These are phyloP conservation scores for Beris morrisii DNA, from an alignment of 2,888 invertebrate genomes.

Conservation along the genomic window DNA sequence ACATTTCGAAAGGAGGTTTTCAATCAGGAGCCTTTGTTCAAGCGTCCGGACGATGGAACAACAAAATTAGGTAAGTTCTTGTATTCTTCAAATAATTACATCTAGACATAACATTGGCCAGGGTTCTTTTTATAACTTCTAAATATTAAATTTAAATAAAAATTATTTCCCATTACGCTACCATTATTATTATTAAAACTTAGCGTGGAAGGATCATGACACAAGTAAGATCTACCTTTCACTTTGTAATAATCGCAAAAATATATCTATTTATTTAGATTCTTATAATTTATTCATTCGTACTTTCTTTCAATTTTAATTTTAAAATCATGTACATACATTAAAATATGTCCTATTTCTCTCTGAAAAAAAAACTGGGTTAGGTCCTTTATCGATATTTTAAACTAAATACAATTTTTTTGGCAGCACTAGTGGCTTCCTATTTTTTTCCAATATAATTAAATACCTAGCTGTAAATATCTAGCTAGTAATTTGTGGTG, in stretches of 20 bases:
- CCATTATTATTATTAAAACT: slow-evolving; percentile 30
- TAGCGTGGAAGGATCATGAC: slow-evolving; percentile 77
- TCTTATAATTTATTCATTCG: slow-evolving; percentile 5
- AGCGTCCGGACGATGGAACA: slow-evolving; percentile 50
- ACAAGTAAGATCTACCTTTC: slow-evolving; percentile 66
- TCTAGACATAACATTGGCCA: background rate
- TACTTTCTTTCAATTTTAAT: slow-evolving; percentile 8
- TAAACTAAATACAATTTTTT: too few relatives aligned
- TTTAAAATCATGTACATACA: slow-evolving; percentile 9
- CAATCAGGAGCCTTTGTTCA: slow-evolving; percentile 44
- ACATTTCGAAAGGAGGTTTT: slow-evolving; percentile 64
- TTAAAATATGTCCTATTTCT: slow-evolving; percentile 41
- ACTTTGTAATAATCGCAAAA: slow-evolving; percentile 5
- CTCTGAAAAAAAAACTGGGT: background rate
- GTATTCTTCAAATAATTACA: background rate
- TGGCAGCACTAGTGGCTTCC: too few relatives aligned
- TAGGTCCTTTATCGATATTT: too few relatives aligned
- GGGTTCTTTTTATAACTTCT: background rate
- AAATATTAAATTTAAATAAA: slow-evolving; percentile 8
- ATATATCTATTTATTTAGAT: slow-evolving; percentile 12
- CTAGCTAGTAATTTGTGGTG: too few relatives aligned
- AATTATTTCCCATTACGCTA: slow-evolving; percentile 37
- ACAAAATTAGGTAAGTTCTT: slow-evolving; percentile 54
- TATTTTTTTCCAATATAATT: too few relatives aligned
- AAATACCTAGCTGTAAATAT: too few relatives aligned